Percentiles rank a stretch among this genome's conserved stretches.
Conservation (phyloP, 37 sponge, comb jelly and placozoan species). For the Mnemiopsis leidyi region DNA sequence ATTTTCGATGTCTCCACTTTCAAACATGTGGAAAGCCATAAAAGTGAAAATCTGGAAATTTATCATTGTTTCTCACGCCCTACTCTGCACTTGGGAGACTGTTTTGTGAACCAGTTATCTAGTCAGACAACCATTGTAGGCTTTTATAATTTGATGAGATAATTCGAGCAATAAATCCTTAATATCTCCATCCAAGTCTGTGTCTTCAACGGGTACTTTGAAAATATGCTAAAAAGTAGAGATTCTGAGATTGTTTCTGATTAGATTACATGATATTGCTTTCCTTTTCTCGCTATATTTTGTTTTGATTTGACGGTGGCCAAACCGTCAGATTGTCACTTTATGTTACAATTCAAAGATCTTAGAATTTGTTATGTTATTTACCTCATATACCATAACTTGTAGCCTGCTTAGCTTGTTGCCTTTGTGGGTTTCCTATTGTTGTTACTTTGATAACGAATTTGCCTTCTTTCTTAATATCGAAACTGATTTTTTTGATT, state of each 20-base stretch:
- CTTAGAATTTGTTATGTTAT: no score
- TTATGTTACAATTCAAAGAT: no score
- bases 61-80: not conserved
- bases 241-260: not conserved
- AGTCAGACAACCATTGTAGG: not conserved
- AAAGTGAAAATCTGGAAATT: not conserved
- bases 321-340: no score
- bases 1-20: not conserved
- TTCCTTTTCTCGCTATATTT: no score
- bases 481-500: no score
- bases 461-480: no score
- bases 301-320: no score
- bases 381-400: no score
- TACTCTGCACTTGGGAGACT: not conserved
- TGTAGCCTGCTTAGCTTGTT: no score
- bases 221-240: not conserved
- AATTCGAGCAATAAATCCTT: not conserved
- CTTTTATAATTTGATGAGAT: not conserved
- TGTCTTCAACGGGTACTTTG: not conserved
- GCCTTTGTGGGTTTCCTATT: no score
- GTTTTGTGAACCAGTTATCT: no score
- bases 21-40: not conserved
- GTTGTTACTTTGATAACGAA: no score
- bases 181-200: not conserved
- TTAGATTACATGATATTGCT: not conserved